These are phyloP conservation scores for Poeciliopsis prolifica DNA, from an alignment of 2,113 vertebrate species.

Conservation along the genomic window DNA sequence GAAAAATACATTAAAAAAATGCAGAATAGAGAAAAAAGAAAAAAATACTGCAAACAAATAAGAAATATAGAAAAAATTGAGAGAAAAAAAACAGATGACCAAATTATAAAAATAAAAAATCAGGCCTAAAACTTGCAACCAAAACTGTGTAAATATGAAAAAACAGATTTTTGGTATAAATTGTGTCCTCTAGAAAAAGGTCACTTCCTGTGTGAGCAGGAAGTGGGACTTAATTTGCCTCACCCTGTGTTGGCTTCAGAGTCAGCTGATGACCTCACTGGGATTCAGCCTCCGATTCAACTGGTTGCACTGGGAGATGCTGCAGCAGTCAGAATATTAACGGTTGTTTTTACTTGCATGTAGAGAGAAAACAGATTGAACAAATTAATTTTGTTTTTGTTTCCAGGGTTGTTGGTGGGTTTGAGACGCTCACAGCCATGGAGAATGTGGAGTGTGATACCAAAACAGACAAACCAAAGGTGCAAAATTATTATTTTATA, in stretches of 20 bases:
- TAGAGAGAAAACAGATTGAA: background rate
- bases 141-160: too few relatives aligned
- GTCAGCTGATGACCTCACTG: conserved; percentile 4
- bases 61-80: too few relatives aligned
- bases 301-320: too few relatives aligned
- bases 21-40: too few relatives aligned
- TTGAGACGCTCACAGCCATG: conserved; percentile 94
- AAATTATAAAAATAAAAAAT: too few relatives aligned
- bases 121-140: too few relatives aligned
- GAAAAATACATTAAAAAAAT: too few relatives aligned
- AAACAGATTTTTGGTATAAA: background rate
- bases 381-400: background rate
- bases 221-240: background rate
- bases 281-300: background rate
- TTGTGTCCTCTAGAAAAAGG: background rate
- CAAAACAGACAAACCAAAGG: conserved; percentile 96
- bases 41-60: too few relatives aligned
- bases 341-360: background rate
- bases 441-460: conserved; percentile 94
- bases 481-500: conserved; percentile 54
- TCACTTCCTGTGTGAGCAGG: background rate
- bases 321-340: background rate
- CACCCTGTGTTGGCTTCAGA: background rate
- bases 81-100: too few relatives aligned
- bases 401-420: conserved; percentile 93